Evolutionary conservation across 2,797 vertebrate genomes (phyloP), one percentile per base, ranked within the genome.

Genomic region (Schizopygopsis pylzovi): DNA sequence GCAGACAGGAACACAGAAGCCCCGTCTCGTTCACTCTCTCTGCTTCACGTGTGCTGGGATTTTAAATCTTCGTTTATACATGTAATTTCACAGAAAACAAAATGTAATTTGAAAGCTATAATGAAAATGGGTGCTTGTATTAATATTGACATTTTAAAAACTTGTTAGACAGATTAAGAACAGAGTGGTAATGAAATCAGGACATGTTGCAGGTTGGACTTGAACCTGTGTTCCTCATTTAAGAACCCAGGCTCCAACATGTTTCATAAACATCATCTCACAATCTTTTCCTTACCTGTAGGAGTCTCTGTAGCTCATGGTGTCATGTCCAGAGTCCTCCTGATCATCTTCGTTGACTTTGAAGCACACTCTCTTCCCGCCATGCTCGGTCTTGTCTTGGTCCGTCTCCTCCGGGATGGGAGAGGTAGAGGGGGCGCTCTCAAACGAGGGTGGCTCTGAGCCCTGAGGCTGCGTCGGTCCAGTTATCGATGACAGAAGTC

Each of bases 291-390:
- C 91, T 68, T 70, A 99, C 98, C 98, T 99, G 95, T 99, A 99
- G 11, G 98, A 99, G 92, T 99, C 98, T 45, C 98, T 96, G 94
- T 97, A 99, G 94, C 98, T 99, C 96, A 99, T 98, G 1, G 98
- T 99, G 92, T 99, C 98, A 0, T 99, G 98, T 25, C 98, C 98
- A 0, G 98, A 99, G 93, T 99, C 98, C 90, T 99, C 98, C 93
- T 99, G 98, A 83, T 99, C 98, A 20, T 99, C 98, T 90, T 99
- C 97, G 0, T 96, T 97, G 90, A 99, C 98, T 92, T 97, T 99
- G 91, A 99, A 99, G 92, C 98, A 99, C 87, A 99, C 98, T 75
- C 96, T 96, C 93, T 99, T 97, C 84, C 96, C 96, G 0, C 97
- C 95, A 0, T 96, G 97, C 87, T 99, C 98, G 0, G 90, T 86